Base-by-base conservation (phyloP, 1,140 invertebrate species). In the Carcinoscorpius rotundicauda region DNA sequence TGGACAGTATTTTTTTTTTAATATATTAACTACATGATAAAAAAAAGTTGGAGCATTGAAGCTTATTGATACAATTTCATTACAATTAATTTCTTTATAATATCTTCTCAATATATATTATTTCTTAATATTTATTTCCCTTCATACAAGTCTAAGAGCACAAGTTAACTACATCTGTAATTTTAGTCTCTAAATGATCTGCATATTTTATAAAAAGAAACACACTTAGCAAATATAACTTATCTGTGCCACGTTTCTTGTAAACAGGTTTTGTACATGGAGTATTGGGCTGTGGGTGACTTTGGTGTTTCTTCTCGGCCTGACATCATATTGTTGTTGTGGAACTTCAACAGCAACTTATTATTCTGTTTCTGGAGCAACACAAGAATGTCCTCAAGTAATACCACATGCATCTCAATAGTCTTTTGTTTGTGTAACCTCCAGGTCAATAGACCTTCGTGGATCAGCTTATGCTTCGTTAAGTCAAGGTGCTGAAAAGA, bases 331-430 rank as follows among this genome's bases (percentile, higher is more conserved):
- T 75, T 77, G 50, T 75, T 79, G 70, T 74, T 78, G 78, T 87
- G 86, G 74, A 84, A 87, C 75, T 92, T 92, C 6, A 93, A 77
- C 48, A 88, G 79, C 73, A 86, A 90, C 74, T 87, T 88, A 68
- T 95, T 91, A 69, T 90, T 88, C 73, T 89, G 86, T 73, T 88
- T 88, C 71, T 93, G 89, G 49, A 96, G 78, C 58, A 97, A 80
- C 50, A 97, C 84, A 70, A 97, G 86, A 72, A 87, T 84, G 72
- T 91, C 87, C 73, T 95, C 88, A 61, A 95, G 81, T 9, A 97
- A 77, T 49, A 96, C 80, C 9, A 93, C 88, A 73, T 93, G 88
- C 61, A 96, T 78, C 71, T 93, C 90, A 6, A 93, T 82, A 55
- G 81, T 82, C 75, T 91, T 91, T 58, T 76, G 74, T 52, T 86